These are phyloP conservation scores for Orycteropus afer DNA, from an alignment of 2,113 vertebrate genomes.

Conservation along the genomic window DNA sequence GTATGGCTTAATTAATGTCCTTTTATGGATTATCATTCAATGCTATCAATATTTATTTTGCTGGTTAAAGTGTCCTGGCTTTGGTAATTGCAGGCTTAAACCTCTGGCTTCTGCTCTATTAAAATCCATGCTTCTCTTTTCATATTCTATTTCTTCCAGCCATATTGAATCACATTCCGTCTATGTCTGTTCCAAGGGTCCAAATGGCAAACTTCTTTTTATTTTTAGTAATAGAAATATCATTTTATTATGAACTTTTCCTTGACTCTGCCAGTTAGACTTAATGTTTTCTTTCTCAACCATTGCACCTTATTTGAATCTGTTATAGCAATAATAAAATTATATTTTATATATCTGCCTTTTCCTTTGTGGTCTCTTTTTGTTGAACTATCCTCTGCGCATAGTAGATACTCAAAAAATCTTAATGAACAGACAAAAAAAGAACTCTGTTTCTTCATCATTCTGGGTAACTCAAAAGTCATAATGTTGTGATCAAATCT, in stretches of 20 bases:
- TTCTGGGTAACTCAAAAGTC: not conserved
- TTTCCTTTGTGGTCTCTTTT: not conserved
- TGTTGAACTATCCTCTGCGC: not conserved
- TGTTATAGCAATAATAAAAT: not conserved
- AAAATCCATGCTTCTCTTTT: not conserved
- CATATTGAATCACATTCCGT: not conserved
- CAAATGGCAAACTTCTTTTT: not conserved
- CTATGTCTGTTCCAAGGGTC: not conserved
- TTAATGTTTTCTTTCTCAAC: not conserved
- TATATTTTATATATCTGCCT: not conserved
- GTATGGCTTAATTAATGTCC: too few relatives aligned
- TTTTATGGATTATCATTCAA: too few relatives aligned
- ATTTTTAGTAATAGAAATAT: not conserved
- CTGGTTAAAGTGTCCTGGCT: not conserved
- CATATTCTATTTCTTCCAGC: too few relatives aligned
- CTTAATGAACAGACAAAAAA: not conserved
- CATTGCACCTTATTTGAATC: not conserved
- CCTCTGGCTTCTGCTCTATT: not conserved
- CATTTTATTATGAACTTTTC: not conserved
- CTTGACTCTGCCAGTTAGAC: not conserved
- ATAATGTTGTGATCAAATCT: not conserved
- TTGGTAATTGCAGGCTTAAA: not conserved
- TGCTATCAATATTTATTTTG: too few relatives aligned
- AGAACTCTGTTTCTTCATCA: not conserved
- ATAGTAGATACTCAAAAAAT: not conserved